phyloP scores from a whole-genome alignment of 2,888 invertebrate species.

The Slavum lentiscoides region DNA sequence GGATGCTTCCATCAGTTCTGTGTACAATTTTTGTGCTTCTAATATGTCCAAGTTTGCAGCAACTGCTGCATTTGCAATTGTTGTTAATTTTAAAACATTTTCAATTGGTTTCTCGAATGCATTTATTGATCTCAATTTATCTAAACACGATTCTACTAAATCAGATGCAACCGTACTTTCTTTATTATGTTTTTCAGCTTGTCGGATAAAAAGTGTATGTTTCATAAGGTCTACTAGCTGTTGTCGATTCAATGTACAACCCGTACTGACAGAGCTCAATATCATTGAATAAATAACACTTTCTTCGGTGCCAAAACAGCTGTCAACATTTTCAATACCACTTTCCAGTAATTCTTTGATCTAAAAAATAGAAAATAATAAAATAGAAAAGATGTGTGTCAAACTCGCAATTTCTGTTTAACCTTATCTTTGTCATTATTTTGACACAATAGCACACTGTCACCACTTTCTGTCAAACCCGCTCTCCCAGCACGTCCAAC shows the following conservation, averaged over 20 bases:
- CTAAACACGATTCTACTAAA: conserved; percentile 62
- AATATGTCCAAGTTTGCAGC: conserved; percentile 74
- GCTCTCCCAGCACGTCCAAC: conserved; percentile 91
- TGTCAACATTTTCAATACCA: conserved; percentile 34
- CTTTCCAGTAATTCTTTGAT: conserved; percentile 40
- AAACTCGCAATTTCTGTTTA: conserved; percentile 11
- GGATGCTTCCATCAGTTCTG: conserved; percentile 75
- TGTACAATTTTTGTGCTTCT: conserved; percentile 71
- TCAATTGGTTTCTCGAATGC: conserved; percentile 48
- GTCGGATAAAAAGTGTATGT: conserved; percentile 59
- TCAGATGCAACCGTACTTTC: conserved; percentile 59
- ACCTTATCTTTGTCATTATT: conserved; percentile 65
- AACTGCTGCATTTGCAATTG: conserved; percentile 77
- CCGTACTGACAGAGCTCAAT: conserved; percentile 43
- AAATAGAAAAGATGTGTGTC: background rate
- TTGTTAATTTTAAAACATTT: conserved; percentile 54
- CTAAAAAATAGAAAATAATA: conserved; percentile 8
- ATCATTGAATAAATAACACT: conserved; percentile 46
- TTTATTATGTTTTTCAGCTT: conserved; percentile 59
- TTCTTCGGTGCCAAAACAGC: conserved; percentile 43
- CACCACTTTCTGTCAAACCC: conserved; percentile 80
- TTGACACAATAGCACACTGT: conserved; percentile 83
- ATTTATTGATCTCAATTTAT: conserved; percentile 54
- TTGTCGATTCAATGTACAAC: conserved; percentile 27
- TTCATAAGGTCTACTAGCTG: conserved; percentile 57